Percentiles rank a stretch among this genome's conserved stretches.
Evolutionary conservation across 2,113 vertebrate genomes (phyloP).

Genomic region (Melozone crissalis): DNA sequence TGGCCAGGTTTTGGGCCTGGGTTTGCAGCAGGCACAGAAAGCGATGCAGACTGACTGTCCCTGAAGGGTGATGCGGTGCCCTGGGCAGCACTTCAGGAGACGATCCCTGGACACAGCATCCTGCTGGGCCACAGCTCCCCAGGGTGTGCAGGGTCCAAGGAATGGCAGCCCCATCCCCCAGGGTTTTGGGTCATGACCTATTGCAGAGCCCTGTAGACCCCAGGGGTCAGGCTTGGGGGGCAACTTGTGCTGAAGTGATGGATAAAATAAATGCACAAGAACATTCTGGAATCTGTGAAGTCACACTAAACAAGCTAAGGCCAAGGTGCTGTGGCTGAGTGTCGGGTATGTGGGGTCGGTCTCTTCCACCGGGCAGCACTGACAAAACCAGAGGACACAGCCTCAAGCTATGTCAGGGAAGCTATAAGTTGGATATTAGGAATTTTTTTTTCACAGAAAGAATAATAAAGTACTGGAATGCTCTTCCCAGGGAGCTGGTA

Average conservation of each 20-base stretch:
- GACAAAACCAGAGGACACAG: too few species aligned
- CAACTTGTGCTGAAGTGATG: rapidly evolving
- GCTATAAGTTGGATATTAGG: too few species aligned
- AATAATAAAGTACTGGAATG: too few species aligned
- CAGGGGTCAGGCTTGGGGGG: background rate
- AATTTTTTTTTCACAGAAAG: too few species aligned
- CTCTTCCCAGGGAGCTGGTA: too few species aligned
- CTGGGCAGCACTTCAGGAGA: rapidly evolving
- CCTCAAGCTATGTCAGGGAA: too few species aligned
- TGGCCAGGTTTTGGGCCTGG: too few species aligned
- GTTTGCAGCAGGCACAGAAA: background rate
- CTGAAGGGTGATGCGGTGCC: rapidly evolving
- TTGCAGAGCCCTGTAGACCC: background rate
- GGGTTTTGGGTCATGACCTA: background rate
- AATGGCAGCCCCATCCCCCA: background rate
- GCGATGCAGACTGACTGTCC: rapidly evolving
- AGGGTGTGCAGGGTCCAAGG: rapidly evolving
- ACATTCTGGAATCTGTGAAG: background rate
- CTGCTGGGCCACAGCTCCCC: rapidly evolving
- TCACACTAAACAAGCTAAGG: background rate
- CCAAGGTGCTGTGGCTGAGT: background rate
- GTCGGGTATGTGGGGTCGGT: background rate
- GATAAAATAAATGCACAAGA: background rate
- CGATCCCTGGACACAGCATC: background rate
- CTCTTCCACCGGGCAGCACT: too few species aligned